A percentile compares a stretch with the other conserved stretches of the same genome.
Conservation (phyloP, 2,113 vertebrate species). For the Apodemus sylvaticus region DNA sequence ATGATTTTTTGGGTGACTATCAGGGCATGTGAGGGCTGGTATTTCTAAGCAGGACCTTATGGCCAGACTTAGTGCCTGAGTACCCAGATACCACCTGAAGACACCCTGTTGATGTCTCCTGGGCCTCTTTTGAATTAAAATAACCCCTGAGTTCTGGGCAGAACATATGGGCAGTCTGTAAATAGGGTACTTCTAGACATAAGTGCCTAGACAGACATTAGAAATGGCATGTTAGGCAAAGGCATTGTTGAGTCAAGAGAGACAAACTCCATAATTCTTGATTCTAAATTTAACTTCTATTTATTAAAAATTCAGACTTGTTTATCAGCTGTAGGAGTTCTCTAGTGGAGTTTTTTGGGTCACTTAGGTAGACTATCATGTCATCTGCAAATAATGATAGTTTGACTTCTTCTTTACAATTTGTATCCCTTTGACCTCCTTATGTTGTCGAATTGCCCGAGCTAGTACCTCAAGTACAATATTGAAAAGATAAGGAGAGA, state of each 20-base stretch:
- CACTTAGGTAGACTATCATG: too few species aligned
- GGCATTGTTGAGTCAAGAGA: background rate
- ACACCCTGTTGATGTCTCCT: background rate
- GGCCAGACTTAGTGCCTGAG: background rate
- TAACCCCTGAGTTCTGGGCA: background rate
- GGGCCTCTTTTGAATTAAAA: background rate
- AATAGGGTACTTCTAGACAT: background rate
- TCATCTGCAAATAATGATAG: too few species aligned
- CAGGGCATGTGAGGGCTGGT: background rate
- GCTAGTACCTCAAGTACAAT: too few species aligned
- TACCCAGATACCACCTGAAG: background rate
- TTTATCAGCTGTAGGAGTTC: too few species aligned
- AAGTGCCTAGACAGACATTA: background rate
- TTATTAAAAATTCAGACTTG: too few species aligned
- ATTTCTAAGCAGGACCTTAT: background rate
- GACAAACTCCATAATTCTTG: background rate
- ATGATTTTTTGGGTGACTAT: background rate
- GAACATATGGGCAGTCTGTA: background rate
- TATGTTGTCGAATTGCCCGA: too few species aligned
- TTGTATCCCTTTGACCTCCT: too few species aligned
- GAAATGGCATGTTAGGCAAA: background rate
- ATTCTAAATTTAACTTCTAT: constrained; percentile 37
- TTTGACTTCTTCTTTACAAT: too few species aligned
- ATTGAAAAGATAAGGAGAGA: too few species aligned
- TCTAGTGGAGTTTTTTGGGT: too few species aligned